These are phyloP conservation scores for Sminthopsis crassicaudata DNA, from an alignment of 2,113 vertebrate genomes.

Conservation along the genomic window DNA sequence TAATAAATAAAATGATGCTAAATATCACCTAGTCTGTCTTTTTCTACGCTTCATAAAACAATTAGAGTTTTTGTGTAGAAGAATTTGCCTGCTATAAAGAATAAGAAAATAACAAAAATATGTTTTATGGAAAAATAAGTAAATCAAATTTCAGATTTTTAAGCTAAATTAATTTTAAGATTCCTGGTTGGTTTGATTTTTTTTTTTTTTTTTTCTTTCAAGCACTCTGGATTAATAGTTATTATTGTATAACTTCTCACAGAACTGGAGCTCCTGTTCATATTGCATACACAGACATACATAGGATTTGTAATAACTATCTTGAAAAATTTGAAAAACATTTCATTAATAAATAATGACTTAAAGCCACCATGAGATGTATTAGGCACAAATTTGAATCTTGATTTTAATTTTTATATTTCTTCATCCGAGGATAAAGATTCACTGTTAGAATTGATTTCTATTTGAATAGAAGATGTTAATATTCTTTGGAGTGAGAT, in stretches of 20 bases:
- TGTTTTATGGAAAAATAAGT: slow-evolving; percentile 5
- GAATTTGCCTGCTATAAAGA: background rate
- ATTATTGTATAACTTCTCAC: slow-evolving; percentile 13
- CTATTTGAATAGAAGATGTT: background rate
- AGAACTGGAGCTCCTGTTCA: background rate
- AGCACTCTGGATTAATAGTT: background rate
- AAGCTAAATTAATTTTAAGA: background rate
- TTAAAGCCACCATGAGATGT: background rate
- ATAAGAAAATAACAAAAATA: background rate
- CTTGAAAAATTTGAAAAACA: slow-evolving; percentile 43
- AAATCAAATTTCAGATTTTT: slow-evolving; percentile 40
- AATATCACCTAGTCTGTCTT: background rate
- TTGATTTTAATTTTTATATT: slow-evolving; percentile 39
- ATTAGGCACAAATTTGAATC: slow-evolving; percentile 42
- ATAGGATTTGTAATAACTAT: slow-evolving; percentile 55
- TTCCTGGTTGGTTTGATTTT: slow-evolving; percentile 51
- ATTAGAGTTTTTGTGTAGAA: background rate
- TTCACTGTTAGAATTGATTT: slow-evolving; percentile 30
- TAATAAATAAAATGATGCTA: slow-evolving; percentile 15
- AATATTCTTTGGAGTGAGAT: background rate
- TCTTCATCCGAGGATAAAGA: slow-evolving; percentile 34
- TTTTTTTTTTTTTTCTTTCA: slow-evolving; percentile 51
- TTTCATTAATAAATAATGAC: slow-evolving; percentile 17
- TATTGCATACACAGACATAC: background rate
- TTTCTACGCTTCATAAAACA: background rate